phyloP scores from a whole-genome alignment of 2,113 vertebrate species.

The Varanus salvator region DNA sequence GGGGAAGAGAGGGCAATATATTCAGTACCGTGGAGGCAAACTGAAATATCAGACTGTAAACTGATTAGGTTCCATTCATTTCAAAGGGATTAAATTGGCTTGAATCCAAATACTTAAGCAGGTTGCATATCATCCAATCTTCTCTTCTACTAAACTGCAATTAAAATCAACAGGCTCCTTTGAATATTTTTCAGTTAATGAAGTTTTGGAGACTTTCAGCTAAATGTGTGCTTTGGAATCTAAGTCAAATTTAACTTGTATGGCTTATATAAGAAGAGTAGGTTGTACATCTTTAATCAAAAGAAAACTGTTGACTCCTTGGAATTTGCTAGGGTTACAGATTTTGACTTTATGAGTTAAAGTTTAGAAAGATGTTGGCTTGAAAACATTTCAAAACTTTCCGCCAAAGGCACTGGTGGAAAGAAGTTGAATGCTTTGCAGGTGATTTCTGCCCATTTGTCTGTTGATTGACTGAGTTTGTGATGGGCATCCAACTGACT shows the following conservation, averaged over 20 bases:
- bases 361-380: not conserved
- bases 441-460: not conserved
- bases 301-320: not conserved
- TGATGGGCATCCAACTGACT: not conserved
- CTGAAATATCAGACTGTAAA: not conserved
- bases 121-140: not conserved
- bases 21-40: not conserved
- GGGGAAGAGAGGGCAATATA: too few species aligned
- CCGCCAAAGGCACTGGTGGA: not conserved
- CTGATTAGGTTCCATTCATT: constrained; percentile 2
- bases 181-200: not conserved
- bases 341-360: not conserved
- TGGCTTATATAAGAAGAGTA: not conserved
- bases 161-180: not conserved
- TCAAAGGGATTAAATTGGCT: not conserved
- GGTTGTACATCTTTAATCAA: not conserved
- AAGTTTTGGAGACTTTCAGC: not conserved
- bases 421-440: not conserved
- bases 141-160: not conserved
- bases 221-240: not conserved
- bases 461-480: not conserved
- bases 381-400: not conserved
- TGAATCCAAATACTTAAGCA: not conserved
- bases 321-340: not conserved
- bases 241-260: not conserved